Percentiles rank a stretch among this genome's conserved stretches.
phyloP scores from a whole-genome alignment of 1,140 invertebrate species.

The Drosophila tani region DNA sequence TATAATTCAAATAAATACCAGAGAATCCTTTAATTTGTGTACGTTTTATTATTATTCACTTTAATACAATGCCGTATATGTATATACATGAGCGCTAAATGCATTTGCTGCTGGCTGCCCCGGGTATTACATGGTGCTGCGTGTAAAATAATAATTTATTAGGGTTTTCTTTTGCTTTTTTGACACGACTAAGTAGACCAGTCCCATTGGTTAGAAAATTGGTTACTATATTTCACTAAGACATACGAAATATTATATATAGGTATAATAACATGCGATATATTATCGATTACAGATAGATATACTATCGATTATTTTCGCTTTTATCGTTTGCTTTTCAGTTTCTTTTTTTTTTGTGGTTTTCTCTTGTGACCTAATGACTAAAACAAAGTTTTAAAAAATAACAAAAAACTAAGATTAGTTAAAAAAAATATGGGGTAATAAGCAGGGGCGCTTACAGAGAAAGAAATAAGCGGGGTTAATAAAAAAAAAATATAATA shows the following conservation, averaged over 20 bases:
- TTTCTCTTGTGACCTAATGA: slow-evolving; percentile 67
- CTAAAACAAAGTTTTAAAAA: slow-evolving; percentile 74
- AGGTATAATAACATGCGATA: slow-evolving; percentile 41
- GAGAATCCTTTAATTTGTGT: not conserved
- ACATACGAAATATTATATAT: slow-evolving; percentile 53
- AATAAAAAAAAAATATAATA: slow-evolving; percentile 24
- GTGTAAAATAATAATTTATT: slow-evolving; percentile 70
- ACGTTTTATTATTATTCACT: slow-evolving; percentile 43
- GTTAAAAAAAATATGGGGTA: slow-evolving; percentile 53
- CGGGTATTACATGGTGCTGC: slow-evolving; percentile 17
- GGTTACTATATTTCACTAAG: slow-evolving; percentile 77
- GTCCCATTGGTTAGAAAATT: slow-evolving; percentile 83
- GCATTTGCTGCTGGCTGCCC: slow-evolving; percentile 21
- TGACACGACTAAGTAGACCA: slow-evolving; percentile 81
- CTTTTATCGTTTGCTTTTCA: slow-evolving; percentile 10
- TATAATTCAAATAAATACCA: not conserved
- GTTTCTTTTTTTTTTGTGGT: slow-evolving; percentile 2
- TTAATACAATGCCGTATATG: slow-evolving; percentile 49
- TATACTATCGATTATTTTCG: slow-evolving; percentile 27
- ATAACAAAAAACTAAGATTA: slow-evolving; percentile 73
- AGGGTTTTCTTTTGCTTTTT: slow-evolving; percentile 45
- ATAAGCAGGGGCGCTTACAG: not conserved
- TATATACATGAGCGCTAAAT: slow-evolving; percentile 41
- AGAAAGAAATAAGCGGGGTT: slow-evolving; percentile 2
- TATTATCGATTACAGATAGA: slow-evolving; percentile 2